Evolutionary conservation across 2,797 vertebrate genomes (phyloP).

Genomic region (Crocodylus rhombifer): DNA sequence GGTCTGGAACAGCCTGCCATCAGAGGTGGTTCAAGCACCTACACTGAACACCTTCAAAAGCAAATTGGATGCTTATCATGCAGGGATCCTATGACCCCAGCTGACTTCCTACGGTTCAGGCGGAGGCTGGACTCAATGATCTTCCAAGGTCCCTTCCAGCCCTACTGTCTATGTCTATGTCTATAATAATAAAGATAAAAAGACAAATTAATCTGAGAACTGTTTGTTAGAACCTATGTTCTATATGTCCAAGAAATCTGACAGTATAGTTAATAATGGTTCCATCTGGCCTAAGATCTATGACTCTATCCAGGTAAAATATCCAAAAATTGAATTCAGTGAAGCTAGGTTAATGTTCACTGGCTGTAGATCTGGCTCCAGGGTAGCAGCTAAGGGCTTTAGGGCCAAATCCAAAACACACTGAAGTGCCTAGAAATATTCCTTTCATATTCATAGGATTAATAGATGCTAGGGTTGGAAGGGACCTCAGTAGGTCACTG

Average conservation of each 20-base stretch:
- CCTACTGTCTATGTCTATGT: too few relatives aligned
- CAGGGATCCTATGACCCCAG: too few relatives aligned
- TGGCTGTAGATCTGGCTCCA: background rate
- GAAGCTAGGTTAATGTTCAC: background rate
- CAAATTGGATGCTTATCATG: too few relatives aligned
- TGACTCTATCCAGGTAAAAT: background rate
- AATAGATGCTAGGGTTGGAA: too few relatives aligned
- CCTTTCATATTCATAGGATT: background rate
- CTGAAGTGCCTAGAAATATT: background rate
- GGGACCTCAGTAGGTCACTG: too few relatives aligned
- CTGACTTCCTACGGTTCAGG: too few relatives aligned
- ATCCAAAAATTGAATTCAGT: background rate
- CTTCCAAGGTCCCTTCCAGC: too few relatives aligned
- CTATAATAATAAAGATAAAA: conserved; percentile 25
- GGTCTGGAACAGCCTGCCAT: too few relatives aligned
- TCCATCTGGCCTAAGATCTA: background rate
- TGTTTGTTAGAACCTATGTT: background rate
- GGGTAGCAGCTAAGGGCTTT: background rate
- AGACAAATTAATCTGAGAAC: background rate
- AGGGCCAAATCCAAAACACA: background rate
- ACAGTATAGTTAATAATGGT: background rate
- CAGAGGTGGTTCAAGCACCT: too few relatives aligned
- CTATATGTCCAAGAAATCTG: background rate
- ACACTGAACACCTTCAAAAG: too few relatives aligned
- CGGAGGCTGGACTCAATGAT: too few relatives aligned